Evolutionary conservation across 1,140 invertebrate species (phyloP), one percentile per base, ranked within the genome.

Genomic region (Drosophila leontia): DNA sequence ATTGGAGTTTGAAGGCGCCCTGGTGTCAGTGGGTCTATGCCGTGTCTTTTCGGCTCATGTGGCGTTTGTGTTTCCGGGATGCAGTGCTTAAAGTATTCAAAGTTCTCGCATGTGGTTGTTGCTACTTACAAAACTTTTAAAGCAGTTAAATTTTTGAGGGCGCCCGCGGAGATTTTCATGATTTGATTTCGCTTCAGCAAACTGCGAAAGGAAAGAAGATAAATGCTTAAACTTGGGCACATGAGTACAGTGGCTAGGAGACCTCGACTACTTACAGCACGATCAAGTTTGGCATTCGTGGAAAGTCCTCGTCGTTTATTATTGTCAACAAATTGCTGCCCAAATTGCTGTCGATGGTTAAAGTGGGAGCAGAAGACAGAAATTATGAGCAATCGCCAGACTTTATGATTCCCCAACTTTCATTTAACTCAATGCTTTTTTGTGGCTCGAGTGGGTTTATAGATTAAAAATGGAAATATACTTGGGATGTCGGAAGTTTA

Each of bases 91-190:
- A 79, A 86, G 78, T 82, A 81, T 76, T 86, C 76, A 60, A 42
- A 59, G 75, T 79, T 78, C 41, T 58, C 63, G 60, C 7, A 45
- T 56, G 26, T 34, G 32, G 34, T 15, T 45, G n/a, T 34, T 44
- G 50, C 68, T 94, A 96, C 96, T 96, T 94, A 97, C 96, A 97
- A 91, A 78, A 96, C 93, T 93, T 94, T 94, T 75, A 96, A 93
- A 69, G 94, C 94, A 64, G 94, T 94, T 69, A 96, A 92, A 93
- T 95, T 95, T 61, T 92, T 91, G 84, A 96, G 96, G 29, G 95
- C 95, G 44, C 95, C 93, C 62, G 94, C 94, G 70, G 95, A 94
- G 80, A 96, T 95, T 74, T 93, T 92, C 69, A 93, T 93, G 72
- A 96, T 94, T 93, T 94, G 94, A 93, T 96, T 96, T 80, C 95